Evolutionary conservation across 1,140 invertebrate species (phyloP).

Genomic region (Limonius californicus): DNA sequence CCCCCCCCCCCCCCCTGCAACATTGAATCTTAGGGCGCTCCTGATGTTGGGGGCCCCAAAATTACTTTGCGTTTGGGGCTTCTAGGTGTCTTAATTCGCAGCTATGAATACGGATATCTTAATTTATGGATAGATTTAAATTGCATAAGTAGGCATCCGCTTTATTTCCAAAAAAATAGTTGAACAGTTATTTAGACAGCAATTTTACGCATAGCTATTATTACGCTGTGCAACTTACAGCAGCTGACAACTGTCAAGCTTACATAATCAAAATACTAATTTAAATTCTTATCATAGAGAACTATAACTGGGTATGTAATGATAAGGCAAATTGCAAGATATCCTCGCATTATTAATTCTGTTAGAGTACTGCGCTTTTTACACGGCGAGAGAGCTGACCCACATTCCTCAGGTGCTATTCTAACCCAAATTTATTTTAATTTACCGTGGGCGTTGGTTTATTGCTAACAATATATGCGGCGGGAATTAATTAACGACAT

Average conservation of each 20-base stretch:
- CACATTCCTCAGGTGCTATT: constrained; percentile 1
- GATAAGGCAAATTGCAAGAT: not conserved
- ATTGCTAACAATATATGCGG: not conserved
- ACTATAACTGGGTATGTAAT: not conserved
- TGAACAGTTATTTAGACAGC: no score
- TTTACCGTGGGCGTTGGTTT: constrained; percentile 3
- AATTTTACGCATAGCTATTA: no score
- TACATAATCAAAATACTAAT: not conserved
- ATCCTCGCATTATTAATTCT: not conserved
- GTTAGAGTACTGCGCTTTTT: not conserved
- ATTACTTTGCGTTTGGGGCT: no score
- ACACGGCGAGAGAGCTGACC: not conserved
- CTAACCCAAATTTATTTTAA: not conserved
- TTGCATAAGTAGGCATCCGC: no score
- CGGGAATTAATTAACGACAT: not conserved
- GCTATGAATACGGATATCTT: no score
- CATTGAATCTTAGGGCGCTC: no score
- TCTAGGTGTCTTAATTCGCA: no score
- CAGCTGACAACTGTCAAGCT: not conserved
- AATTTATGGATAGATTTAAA: no score
- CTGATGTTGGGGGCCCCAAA: no score
- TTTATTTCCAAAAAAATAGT: not conserved
- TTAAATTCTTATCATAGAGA: not conserved
- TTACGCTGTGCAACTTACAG: not conserved
- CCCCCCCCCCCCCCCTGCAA: no score